Percentiles rank a stretch among this genome's conserved stretches.
Conservation (phyloP, 1,140 invertebrate species). For the Leptestheria dahalacensis region DNA sequence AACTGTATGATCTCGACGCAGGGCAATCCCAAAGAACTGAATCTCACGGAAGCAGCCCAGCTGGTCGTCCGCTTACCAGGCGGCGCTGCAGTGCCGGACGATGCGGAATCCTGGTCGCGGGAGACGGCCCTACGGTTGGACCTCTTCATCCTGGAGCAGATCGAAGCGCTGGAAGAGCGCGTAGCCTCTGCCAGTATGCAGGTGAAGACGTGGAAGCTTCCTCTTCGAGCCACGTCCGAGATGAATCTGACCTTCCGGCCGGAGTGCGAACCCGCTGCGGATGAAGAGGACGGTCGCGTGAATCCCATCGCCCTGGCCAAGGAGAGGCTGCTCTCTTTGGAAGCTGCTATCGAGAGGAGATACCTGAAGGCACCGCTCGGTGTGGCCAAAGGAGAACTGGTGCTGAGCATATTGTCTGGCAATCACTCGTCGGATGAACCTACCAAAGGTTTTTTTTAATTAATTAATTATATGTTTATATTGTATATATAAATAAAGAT, state of each 20-base stretch:
- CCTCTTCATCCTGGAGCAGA: slow-evolving; percentile 62
- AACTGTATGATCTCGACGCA: not conserved
- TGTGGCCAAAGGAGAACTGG: slow-evolving; percentile 23
- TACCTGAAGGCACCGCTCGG: slow-evolving; percentile 88
- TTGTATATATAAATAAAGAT: too few species aligned
- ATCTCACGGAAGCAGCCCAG: not conserved
- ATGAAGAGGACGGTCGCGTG: slow-evolving; percentile 31
- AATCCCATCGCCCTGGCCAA: slow-evolving; percentile 52
- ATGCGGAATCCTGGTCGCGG: slow-evolving; percentile 41
- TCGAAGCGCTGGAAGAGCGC: slow-evolving; percentile 81
- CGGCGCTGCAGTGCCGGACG: not conserved
- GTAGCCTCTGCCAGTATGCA: slow-evolving; percentile 86
- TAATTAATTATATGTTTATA: not conserved
- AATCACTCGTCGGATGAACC: slow-evolving; percentile 6
- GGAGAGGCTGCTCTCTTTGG: slow-evolving; percentile 61
- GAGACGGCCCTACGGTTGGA: slow-evolving; percentile 63
- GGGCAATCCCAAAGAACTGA: slow-evolving; percentile 1
- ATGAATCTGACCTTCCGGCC: slow-evolving; percentile 38
- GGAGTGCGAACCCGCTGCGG: slow-evolving; percentile 23
- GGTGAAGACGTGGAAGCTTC: slow-evolving; percentile 71
- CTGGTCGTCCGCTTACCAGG: not conserved
- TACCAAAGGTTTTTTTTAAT: slow-evolving; percentile 6
- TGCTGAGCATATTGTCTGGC: slow-evolving; percentile 13
- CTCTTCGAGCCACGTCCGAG: slow-evolving; percentile 41
- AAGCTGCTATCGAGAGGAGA: slow-evolving; percentile 76